Evolutionary conservation across 2,888 invertebrate genomes (phyloP).

Genomic region (Tortrix viridana): DNA sequence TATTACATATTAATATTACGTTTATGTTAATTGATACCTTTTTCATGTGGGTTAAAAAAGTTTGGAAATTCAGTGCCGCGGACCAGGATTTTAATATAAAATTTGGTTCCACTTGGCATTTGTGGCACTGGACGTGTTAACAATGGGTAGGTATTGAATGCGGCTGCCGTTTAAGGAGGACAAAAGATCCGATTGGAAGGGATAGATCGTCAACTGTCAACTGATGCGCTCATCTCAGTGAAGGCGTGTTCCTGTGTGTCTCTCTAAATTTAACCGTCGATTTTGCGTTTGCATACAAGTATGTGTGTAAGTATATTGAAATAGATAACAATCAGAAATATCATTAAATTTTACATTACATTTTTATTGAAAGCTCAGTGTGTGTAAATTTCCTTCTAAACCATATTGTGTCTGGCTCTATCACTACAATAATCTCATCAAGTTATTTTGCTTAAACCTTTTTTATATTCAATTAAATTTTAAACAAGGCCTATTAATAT

Average conservation of each 20-base stretch:
- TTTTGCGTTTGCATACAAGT: background rate
- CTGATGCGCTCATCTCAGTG: slow-evolving; percentile 51
- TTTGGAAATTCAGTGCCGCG: slow-evolving; percentile 35
- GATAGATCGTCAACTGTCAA: slow-evolving; percentile 71
- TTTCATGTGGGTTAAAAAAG: slow-evolving; percentile 52
- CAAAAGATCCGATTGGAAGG: slow-evolving; percentile 75
- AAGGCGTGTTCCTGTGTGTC: slow-evolving; percentile 7
- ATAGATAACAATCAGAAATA: too few relatives aligned
- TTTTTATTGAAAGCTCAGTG: too few relatives aligned
- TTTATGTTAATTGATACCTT: slow-evolving; percentile 75
- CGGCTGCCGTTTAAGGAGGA: slow-evolving; percentile 74
- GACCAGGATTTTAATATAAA: too few relatives aligned
- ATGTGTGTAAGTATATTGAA: too few relatives aligned
- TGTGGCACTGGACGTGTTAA: slow-evolving; percentile 45
- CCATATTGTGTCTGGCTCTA: too few relatives aligned
- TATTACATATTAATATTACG: slow-evolving; percentile 45
- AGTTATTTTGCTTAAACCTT: too few relatives aligned
- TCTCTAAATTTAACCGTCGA: background rate
- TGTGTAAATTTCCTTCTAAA: too few relatives aligned
- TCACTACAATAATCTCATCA: too few relatives aligned
- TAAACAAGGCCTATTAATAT: too few relatives aligned
- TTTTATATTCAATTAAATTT: too few relatives aligned
- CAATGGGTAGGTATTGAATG: slow-evolving; percentile 68
- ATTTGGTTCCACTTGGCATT: too few relatives aligned
- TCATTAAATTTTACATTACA: too few relatives aligned